Percentiles rank a stretch among this genome's conserved stretches.
These are phyloP conservation scores for Volucella bombylans DNA, from an alignment of 2,888 invertebrate species.

Conservation along the genomic window DNA sequence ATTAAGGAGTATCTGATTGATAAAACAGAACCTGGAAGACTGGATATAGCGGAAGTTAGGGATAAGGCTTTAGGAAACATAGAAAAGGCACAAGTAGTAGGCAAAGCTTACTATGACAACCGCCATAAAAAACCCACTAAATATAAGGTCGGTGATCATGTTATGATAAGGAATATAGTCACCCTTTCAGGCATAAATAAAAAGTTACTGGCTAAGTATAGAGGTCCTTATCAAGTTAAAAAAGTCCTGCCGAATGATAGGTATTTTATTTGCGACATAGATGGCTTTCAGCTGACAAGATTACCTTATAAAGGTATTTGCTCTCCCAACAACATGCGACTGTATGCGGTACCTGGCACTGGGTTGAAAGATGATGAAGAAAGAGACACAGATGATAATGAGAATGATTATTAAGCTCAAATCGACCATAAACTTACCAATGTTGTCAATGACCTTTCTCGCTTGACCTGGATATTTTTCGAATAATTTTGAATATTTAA, in stretches of 20 bases:
- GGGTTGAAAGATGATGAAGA: slow-evolving; percentile 26
- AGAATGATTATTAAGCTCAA: too few species aligned
- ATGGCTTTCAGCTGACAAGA: slow-evolving; percentile 32
- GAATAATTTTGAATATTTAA: too few species aligned
- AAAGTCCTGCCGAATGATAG: slow-evolving; percentile 44
- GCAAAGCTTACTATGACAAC: slow-evolving; percentile 44
- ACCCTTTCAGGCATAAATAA: slow-evolving; percentile 49
- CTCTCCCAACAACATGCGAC: slow-evolving; percentile 32
- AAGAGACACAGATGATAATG: background rate
- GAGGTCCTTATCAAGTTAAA: slow-evolving; percentile 39
- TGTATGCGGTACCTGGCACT: slow-evolving; percentile 27
- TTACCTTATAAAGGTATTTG: slow-evolving; percentile 40
- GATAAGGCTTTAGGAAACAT: slow-evolving; percentile 1
- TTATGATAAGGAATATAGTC: slow-evolving; percentile 59
- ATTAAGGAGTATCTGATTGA: slow-evolving; percentile 53
- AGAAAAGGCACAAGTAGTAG: slow-evolving; percentile 18
- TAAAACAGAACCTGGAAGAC: slow-evolving; percentile 2
- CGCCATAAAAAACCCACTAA: slow-evolving; percentile 29
- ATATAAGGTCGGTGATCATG: slow-evolving; percentile 61
- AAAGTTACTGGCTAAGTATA: slow-evolving; percentile 41
- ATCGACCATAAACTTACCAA: too few species aligned
- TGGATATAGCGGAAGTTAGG: slow-evolving; percentile 9
- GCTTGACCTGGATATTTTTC: too few species aligned
- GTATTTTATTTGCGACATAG: slow-evolving; percentile 41
- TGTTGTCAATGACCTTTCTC: too few species aligned